These are phyloP conservation scores for Natrix natrix DNA, from an alignment of 2,797 vertebrate genomes.

Conservation along the genomic window DNA sequence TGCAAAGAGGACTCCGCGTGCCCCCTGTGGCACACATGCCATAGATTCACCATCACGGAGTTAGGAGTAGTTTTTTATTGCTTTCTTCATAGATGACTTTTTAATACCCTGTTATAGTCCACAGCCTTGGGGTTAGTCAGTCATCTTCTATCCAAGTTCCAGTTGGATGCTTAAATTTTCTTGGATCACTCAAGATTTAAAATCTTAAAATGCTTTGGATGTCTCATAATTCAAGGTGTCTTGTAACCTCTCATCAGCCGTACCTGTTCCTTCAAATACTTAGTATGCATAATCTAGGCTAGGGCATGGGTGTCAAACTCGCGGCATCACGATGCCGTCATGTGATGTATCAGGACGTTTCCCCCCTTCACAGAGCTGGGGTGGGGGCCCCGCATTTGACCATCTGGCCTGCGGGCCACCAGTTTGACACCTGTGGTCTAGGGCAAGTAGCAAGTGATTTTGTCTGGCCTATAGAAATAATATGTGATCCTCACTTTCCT, in stretches of 20 bases:
- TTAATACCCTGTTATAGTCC: neutral
- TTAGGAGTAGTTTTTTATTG: neutral
- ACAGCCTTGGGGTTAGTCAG: neutral
- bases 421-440: too few species aligned
- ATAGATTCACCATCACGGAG: too few species aligned
- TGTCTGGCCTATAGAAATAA: neutral
- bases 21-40: too few species aligned
- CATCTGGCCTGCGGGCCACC: too few species aligned
- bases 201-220: neutral
- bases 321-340: too few species aligned
- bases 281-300: neutral
- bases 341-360: too few species aligned
- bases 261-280: neutral
- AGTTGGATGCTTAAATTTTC: neutral
- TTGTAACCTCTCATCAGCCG: neutral
- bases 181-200: neutral
- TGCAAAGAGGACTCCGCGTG: too few species aligned
- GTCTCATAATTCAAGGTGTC: neutral
- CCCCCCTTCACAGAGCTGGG: too few species aligned
- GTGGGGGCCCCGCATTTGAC: too few species aligned
- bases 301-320: too few species aligned
- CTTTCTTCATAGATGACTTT: neutral
- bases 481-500: neutral
- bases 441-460: neutral
- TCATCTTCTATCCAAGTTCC: neutral